Evolutionary conservation across 2,888 invertebrate genomes (phyloP), one percentile per base, ranked within the genome.

Genomic region (Drosophila nr. perissopoda): DNA sequence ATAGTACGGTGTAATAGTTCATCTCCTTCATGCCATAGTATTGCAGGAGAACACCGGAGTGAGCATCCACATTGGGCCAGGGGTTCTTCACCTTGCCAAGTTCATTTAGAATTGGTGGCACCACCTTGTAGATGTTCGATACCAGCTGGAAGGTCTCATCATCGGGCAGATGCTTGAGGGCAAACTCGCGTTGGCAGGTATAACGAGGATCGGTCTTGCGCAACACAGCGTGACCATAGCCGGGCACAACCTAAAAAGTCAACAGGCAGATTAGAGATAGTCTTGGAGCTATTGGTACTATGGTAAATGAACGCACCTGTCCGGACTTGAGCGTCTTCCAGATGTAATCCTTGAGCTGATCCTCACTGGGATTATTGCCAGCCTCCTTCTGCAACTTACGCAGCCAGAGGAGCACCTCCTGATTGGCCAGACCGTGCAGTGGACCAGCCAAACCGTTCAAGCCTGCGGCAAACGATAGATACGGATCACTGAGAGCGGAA

Each of bases 261-360:
- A 60, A 38, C 21, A 16, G 7, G 2, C 25, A 46, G 25, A 46
- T 46, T 25, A 36, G 2, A 40, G n/a, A 38, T 13, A 38, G 16
- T 49, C 4, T 46, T 46, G 8, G 6, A 16, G 6, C 6, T 8
- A n/a, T 27, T 33, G 25, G 5, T 31, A 46, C 8, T 25, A 46
- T 25, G 16, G 8, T 21, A 7, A 2, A 16, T 4, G 21, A 21
- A 58, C 51, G 1, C 40, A 92, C 93, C 94, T 97, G 96, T 82
- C 97, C 97, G 71, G 96, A 95, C 94, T 97, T 97, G 63, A 98
- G 94, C 2, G 99, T 99, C 93, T 98, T 98, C 98, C 98, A 98
- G 92, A 99, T 97, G 94, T 98, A 99, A 60, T 99, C 98, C 93
- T 98, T 98, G 64, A 99, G 94, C 88, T 98, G 95, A 0, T 99